Evolutionary conservation across 2,888 invertebrate genomes (phyloP).

Genomic region (Tipula helvola): DNA sequence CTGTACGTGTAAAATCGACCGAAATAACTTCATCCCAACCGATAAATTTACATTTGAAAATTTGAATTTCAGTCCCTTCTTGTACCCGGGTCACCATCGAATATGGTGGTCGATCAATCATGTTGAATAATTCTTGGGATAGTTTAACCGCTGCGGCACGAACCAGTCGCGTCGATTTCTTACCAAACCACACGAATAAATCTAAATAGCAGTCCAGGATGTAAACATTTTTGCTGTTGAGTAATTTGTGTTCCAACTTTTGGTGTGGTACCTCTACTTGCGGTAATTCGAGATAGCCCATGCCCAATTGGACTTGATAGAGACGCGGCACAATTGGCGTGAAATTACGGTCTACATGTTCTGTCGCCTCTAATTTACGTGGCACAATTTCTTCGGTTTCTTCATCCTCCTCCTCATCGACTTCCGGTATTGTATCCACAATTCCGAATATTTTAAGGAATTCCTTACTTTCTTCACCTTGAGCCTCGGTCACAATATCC

Average conservation of each 20-base stretch:
- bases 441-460: conserved; percentile 70
- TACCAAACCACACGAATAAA: conserved; percentile 96
- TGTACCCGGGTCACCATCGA: conserved; percentile 81
- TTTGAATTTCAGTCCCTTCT: conserved; percentile 83
- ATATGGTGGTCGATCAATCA: conserved; percentile 81
- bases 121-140: conserved; percentile 90
- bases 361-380: conserved; percentile 33
- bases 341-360: conserved; percentile 28
- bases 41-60: conserved; percentile 92
- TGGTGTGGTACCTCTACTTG: conserved; percentile 72
- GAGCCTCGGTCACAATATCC: conserved; percentile 72
- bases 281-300: conserved; percentile 96
- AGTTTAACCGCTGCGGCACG: conserved; percentile 92
- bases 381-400: conserved; percentile 34
- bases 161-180: conserved; percentile 90
- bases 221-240: conserved; percentile 88
- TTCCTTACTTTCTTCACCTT: conserved; percentile 68
- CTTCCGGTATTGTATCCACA: conserved; percentile 24
- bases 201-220: conserved; percentile 90
- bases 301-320: conserved; percentile 92
- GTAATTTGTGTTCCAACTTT: conserved; percentile 60
- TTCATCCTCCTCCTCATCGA: conserved; percentile 28
- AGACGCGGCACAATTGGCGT: conserved; percentile 48
- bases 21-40: conserved; percentile 99
- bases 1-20: conserved; percentile 96